Conservation (phyloP, 2,888 invertebrate species). For the Microctonus aethiopoides region DNA sequence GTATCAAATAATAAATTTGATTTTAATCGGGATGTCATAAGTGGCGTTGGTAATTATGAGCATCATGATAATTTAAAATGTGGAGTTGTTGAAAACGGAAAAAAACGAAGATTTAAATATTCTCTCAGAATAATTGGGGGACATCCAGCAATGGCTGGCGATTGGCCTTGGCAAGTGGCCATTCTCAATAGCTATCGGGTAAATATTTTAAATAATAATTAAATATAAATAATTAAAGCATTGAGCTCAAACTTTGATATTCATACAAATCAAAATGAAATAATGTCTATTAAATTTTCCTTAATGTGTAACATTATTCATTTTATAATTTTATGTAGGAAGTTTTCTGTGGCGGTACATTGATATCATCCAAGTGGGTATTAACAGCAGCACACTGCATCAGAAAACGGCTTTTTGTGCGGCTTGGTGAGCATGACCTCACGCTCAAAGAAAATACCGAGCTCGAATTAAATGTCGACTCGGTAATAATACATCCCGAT, state of each 20-base stretch:
- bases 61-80: constrained; percentile 58
- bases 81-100: constrained; percentile 49
- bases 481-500: constrained; percentile 83
- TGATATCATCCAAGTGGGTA: constrained; percentile 85
- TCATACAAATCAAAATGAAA: no score
- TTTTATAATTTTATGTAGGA: constrained; percentile 71
- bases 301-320: background rate
- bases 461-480: constrained; percentile 77
- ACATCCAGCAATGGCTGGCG: constrained; percentile 79
- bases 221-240: no score
- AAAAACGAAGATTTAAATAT: constrained; percentile 56
- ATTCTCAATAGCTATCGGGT: constrained; percentile 87
- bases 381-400: constrained; percentile 91
- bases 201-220: no score
- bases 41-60: constrained; percentile 48
- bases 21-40: constrained; percentile 54
- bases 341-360: constrained; percentile 89
- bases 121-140: constrained; percentile 87
- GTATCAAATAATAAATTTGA: constrained; percentile 55
- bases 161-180: constrained; percentile 97
- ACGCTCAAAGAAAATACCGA: constrained; percentile 80
- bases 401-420: constrained; percentile 79
- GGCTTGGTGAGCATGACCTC: constrained; percentile 89
- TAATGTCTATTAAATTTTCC: background rate
- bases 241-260: no score